phyloP scores from a whole-genome alignment of 2,797 vertebrate genomes.

The Meriones psammophilus region DNA sequence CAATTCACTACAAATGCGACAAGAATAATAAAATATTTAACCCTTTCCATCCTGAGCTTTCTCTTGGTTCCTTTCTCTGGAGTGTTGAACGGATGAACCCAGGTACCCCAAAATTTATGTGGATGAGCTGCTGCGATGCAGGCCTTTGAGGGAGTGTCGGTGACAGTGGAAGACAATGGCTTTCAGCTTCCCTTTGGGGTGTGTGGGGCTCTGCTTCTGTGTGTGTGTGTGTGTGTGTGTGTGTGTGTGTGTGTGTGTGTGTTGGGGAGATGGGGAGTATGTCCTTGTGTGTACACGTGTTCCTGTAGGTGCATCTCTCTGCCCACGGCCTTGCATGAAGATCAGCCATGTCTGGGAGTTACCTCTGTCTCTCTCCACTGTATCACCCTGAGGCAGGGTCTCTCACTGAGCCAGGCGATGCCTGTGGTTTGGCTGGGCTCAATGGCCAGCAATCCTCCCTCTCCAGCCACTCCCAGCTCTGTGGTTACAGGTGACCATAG shows the following conservation, averaged over 20 bases:
- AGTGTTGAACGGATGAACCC: background rate
- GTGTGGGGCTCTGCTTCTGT: background rate
- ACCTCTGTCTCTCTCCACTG: background rate
- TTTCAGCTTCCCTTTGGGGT: slow-evolving; percentile 66
- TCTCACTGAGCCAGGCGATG: too few relatives aligned
- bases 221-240: background rate
- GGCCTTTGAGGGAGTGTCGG: background rate
- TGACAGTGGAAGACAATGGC: background rate
- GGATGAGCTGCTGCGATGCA: background rate
- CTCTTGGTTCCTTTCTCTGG: background rate
- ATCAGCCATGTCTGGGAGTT: too few relatives aligned
- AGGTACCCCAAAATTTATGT: background rate
- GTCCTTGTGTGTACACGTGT: background rate
- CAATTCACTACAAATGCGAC: slow-evolving; percentile 90
- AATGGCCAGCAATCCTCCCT: too few relatives aligned
- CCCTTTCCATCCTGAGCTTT: slow-evolving; percentile 69
- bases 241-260: background rate
- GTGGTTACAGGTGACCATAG: background rate
- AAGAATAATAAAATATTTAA: slow-evolving; percentile 90
- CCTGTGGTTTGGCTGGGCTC: background rate
- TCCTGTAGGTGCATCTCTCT: background rate
- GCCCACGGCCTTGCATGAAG: background rate
- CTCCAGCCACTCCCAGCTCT: too few relatives aligned
- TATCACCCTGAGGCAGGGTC: background rate
- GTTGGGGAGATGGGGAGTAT: too few relatives aligned